A percentile compares a stretch with the other conserved stretches of the same genome.
phyloP scores from a whole-genome alignment of 2,797 vertebrate species.

The Coregonus ussuriensis region DNA sequence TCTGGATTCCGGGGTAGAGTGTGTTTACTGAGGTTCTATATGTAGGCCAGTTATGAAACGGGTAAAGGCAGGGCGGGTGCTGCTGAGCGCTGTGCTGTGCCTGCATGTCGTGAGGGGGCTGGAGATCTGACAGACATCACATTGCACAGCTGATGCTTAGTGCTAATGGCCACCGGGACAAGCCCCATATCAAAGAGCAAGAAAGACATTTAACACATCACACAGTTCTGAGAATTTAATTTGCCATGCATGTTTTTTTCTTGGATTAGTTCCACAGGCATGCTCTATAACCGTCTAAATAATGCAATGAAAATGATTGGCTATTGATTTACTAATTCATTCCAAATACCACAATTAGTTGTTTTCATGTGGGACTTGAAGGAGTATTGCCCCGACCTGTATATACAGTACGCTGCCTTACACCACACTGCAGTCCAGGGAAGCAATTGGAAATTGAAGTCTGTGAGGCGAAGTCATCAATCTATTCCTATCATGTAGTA shows the following conservation, averaged over 20 bases:
- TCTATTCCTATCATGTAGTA: constrained; percentile 19
- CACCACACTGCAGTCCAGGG: background rate
- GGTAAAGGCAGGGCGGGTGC: constrained; percentile 36
- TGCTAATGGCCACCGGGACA: constrained; percentile 56
- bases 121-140: constrained; percentile 60
- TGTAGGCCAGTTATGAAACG: constrained; percentile 72
- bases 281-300: constrained; percentile 71
- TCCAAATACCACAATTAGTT: constrained; percentile 73
- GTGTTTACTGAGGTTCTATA: constrained; percentile 44
- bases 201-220: constrained; percentile 60
- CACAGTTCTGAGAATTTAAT: constrained; percentile 65
- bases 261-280: constrained; percentile 42
- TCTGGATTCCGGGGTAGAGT: constrained; percentile 52
- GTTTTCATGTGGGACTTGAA: constrained; percentile 46
- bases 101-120: constrained; percentile 46
- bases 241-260: background rate
- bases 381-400: constrained; percentile 14
- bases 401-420: constrained; percentile 20
- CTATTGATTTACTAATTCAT: constrained; percentile 77
- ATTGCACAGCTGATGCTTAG: constrained; percentile 56
- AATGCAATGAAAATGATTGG: constrained; percentile 75
- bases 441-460: constrained; percentile 32
- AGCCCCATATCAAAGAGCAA: constrained; percentile 60
- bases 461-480: constrained; percentile 18
- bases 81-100: constrained; percentile 7